Base-by-base conservation (phyloP, 1,140 invertebrate species). In the Meloidogyne floridensis region DNA sequence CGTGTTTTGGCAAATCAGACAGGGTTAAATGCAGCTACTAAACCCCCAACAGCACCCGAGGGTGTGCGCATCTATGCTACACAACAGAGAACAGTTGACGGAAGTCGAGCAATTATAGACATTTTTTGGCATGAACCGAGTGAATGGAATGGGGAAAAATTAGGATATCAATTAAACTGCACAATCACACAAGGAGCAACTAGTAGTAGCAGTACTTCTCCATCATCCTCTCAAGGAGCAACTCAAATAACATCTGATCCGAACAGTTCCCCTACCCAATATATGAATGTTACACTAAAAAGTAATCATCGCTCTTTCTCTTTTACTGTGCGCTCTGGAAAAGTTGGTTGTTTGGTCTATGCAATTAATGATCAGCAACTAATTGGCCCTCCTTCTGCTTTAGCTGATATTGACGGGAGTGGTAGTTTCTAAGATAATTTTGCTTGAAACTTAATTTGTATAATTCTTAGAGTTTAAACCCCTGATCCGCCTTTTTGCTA, bases 111-210 rank as follows among this genome's bases (percentile, higher is more conserved):
- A n/a, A 84, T 90, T 9, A 90, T 89, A 72, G 85, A 89, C 72
- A 81, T 89, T 47, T 90, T 89, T 80, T 89, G 88, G 88, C 83
- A 85, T 75, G 84, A 89, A 53, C 88, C 88, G 8, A 69, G 42
- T 5, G 89, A 89, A 77, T 90, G 89, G 88, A 89, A 89, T 81
- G 88, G 88, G 7, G 87, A 90, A 43, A 83, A 83, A 80, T 81
- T 89, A 9, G 89, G 87, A 20, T 32, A 70, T 51, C 53, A 54
- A 75, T 54, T 51, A 18, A 75, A 75, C 18, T 43, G 32, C n/a
- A 53, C n/a, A 47, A 43, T 43, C 18, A 75, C 53, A 20, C 59
- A 77, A 10, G 42, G 9, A 10, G 15, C 43, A 54, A 65, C 2
- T 7, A n/a, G 15, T 7, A 18, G 15, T 13, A 65, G 11, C 11